Base-by-base conservation (phyloP, 2,888 invertebrate genomes). In the Spodoptera picta region DNA sequence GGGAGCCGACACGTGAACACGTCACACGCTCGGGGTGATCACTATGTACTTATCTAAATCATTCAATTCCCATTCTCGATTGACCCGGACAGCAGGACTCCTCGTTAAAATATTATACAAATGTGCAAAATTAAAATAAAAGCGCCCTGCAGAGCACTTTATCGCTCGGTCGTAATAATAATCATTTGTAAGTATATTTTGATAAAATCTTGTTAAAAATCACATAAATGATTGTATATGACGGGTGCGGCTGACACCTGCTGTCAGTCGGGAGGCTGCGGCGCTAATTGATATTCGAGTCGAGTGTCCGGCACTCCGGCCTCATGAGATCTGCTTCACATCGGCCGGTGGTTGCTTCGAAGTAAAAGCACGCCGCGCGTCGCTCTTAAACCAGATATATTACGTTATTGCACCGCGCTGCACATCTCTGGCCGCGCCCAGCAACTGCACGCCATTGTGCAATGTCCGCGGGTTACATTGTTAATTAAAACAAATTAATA, bases 141-240 rank as follows among this genome's bases (percentile, higher is more conserved):
- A 72, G 60, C 62, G n/a, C 73, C 80, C 80, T 66, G 80, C 59
- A 27, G 80, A 53, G 77, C 60, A 42, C n/a, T 67, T 76, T 69
- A 77, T 60, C 44, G 60, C 19, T 58, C 23, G 19, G 41, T 58
- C 60, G 60, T 66, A 46, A 73, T 63, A 69, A 77, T 79, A 65
- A 59, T 41, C 50, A 73, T 65, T 62, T 66, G 56, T 64, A 51
- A 48, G 45, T 55, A 66, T 62, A 60, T 57, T 57, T 76, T 68
- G 68, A 72, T 65, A 65, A 65, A 60, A 60, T 73, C 50, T 57
- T 52, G 46, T 59, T 56, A 50, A 63, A 49, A 48, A 5, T 60
- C 53, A 62, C 54, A 51, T 51, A 45, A 41, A n/a, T 23, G 59
- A 11, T 44, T 44, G 54, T 27, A 54, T 47, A 46, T 50, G 61